These are phyloP conservation scores for Phyllotreta striolata DNA, from an alignment of 2,888 invertebrate genomes.

Conservation along the genomic window DNA sequence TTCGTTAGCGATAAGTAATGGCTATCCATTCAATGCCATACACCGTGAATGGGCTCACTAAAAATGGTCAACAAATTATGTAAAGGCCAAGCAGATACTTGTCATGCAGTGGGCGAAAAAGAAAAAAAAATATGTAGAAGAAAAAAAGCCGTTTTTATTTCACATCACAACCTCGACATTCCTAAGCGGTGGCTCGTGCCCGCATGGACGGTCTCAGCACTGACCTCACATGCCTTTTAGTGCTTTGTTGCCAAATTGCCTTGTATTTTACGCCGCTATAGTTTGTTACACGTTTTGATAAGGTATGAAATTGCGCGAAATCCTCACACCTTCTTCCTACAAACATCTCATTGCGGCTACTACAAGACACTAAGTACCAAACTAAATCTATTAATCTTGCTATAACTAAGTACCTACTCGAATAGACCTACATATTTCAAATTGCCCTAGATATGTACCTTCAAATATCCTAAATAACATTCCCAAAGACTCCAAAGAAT, in stretches of 20 bases:
- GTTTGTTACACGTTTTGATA: no score
- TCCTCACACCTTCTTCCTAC: no score
- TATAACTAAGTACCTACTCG: no score
- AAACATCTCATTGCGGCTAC: no score
- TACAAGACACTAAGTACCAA: no score
- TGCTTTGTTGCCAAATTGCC: constrained; percentile 27
- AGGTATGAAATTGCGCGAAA: no score
- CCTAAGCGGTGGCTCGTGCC: constrained; percentile 51
- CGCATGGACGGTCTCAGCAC: constrained; percentile 31
- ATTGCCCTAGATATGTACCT: no score
- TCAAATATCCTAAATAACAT: no score
- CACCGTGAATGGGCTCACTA: constrained; percentile 27
- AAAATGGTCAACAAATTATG: constrained; percentile 38
- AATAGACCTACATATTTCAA: no score
- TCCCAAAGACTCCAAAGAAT: no score
- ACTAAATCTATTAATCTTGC: no score
- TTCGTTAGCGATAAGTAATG: constrained; percentile 22
- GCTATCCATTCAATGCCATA: constrained; percentile 16
- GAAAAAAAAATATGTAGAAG: constrained; percentile 39
- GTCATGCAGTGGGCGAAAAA: constrained; percentile 33
- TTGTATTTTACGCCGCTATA: background rate
- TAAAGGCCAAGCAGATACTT: constrained; percentile 38
- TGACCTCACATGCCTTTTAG: constrained; percentile 29
- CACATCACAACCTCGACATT: constrained; percentile 50
- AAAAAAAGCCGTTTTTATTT: constrained; percentile 37